Percentiles rank a stretch among this genome's conserved stretches.
These are phyloP conservation scores for Anticlea derivata DNA, from an alignment of 2,888 invertebrate species.

Conservation along the genomic window DNA sequence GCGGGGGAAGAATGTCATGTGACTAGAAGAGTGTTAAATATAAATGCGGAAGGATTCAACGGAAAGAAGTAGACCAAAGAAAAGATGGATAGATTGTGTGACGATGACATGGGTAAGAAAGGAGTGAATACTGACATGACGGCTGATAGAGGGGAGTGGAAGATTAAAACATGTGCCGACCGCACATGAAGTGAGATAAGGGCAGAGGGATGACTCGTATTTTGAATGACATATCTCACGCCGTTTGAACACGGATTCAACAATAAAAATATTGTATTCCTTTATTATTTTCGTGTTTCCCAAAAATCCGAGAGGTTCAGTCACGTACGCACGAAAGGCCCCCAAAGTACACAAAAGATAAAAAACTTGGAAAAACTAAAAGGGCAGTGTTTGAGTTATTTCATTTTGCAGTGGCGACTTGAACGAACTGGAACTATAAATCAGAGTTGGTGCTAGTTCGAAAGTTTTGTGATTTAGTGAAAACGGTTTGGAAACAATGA, in stretches of 20 bases:
- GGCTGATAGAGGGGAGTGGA: no score
- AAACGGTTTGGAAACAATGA: constrained; percentile 22
- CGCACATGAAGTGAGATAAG: no score
- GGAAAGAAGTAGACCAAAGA: no score
- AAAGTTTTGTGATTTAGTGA: constrained; percentile 32
- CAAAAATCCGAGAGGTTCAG: neutral
- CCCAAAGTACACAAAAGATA: constrained; percentile 13
- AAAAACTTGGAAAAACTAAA: constrained; percentile 26
- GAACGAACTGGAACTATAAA: constrained; percentile 24
- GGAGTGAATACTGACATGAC: no score
- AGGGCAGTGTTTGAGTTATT: constrained; percentile 19
- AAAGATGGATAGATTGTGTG: no score
- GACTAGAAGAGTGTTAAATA: no score
- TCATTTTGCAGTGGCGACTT: constrained; percentile 22
- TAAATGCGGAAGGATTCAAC: no score
- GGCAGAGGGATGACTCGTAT: no score
- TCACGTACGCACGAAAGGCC: constrained; percentile 19
- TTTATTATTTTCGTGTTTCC: constrained; percentile 15
- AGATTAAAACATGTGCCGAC: no score
- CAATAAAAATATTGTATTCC: constrained; percentile 2
- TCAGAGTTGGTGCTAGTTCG: constrained; percentile 25
- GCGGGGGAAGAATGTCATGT: no score
- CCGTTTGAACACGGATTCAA: neutral
- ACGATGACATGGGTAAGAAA: no score
- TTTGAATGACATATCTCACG: no score